Evolutionary conservation across 1,140 invertebrate genomes (phyloP).

Genomic region (Lordiphosa stackelbergi): DNA sequence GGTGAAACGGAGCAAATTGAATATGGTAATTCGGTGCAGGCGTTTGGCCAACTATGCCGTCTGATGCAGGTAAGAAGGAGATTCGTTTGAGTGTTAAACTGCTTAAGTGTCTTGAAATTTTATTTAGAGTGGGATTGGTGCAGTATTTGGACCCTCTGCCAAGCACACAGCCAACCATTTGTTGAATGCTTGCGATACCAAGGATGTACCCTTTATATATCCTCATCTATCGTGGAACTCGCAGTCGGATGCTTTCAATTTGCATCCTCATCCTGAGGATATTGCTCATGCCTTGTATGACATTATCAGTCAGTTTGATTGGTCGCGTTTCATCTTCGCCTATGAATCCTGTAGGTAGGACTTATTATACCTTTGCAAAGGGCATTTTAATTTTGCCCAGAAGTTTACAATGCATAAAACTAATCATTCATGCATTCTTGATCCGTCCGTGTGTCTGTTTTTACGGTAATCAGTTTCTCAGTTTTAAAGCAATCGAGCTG

Average conservation of each 20-base stretch:
- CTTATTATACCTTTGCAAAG: no score
- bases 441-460: no score
- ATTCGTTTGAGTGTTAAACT: not conserved
- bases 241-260: constrained; percentile 83
- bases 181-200: constrained; percentile 90
- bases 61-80: constrained; percentile 68
- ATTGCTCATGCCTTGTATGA: constrained; percentile 86
- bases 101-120: not conserved
- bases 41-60: constrained; percentile 71
- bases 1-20: constrained; percentile 44
- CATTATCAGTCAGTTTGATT: constrained; percentile 85
- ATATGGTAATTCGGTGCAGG: constrained; percentile 75
- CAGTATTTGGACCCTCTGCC: constrained; percentile 89
- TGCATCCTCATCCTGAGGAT: constrained; percentile 87
- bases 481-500: no score
- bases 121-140: constrained; percentile 82
- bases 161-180: constrained; percentile 83
- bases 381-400: no score
- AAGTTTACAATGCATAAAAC: no score
- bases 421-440: no score
- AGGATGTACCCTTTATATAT: constrained; percentile 92
- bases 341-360: constrained; percentile 83
- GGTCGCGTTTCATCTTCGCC: constrained; percentile 91
- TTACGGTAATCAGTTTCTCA: no score
- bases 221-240: constrained; percentile 81